phyloP scores from a whole-genome alignment of 2,113 vertebrate genomes.

The Hiodon alosoides region DNA sequence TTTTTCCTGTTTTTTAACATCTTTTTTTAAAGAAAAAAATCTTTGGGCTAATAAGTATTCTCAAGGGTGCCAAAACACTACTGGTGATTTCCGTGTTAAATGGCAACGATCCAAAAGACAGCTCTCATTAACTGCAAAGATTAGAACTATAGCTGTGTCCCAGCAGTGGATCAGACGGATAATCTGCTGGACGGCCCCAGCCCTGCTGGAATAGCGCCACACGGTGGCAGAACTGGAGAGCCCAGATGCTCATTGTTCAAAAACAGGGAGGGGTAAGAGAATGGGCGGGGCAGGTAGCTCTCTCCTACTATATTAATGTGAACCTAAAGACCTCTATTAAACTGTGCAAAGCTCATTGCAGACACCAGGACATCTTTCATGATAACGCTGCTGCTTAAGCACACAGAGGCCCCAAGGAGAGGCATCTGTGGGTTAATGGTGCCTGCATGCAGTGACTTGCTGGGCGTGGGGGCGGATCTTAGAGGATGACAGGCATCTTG shows the following conservation, averaged over 20 bases:
- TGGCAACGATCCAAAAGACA: not conserved
- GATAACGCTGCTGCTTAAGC: constrained; percentile 66
- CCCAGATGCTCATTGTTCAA: too few relatives aligned
- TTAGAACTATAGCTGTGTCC: not conserved
- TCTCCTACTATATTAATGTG: constrained; percentile 66
- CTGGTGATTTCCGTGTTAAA: not conserved
- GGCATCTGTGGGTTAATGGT: constrained; percentile 70
- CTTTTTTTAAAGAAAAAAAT: not conserved
- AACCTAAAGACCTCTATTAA: constrained; percentile 64
- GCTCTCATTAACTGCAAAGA: not conserved
- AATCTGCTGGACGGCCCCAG: not conserved
- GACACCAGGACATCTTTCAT: constrained; percentile 59
- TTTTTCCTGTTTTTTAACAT: constrained; percentile 3
- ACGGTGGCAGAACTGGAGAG: constrained; percentile 11
- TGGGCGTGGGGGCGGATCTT: not conserved
- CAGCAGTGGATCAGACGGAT: not conserved
- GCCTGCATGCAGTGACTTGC: constrained; percentile 53
- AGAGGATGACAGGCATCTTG: not conserved
- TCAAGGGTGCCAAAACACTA: not conserved
- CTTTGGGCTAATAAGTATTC: constrained; percentile 2
- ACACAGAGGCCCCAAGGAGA: constrained; percentile 67
- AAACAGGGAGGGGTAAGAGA: not conserved
- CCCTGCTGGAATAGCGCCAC: not conserved
- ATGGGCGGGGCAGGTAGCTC: constrained; percentile 33
- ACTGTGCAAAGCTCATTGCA: constrained; percentile 67